These are phyloP conservation scores for Sesamia inferens DNA, from an alignment of 2,888 invertebrate genomes.

Conservation along the genomic window DNA sequence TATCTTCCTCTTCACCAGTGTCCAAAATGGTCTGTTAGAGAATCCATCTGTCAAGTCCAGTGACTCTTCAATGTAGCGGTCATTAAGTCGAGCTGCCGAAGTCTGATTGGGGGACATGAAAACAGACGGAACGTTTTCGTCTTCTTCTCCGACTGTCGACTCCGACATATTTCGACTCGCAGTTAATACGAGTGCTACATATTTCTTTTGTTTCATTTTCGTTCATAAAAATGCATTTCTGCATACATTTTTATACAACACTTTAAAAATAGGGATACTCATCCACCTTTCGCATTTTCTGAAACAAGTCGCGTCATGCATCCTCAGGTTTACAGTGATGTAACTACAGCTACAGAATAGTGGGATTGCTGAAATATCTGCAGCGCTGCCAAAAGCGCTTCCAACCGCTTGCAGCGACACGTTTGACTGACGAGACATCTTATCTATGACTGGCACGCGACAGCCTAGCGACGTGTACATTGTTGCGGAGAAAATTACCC, in stretches of 20 bases:
- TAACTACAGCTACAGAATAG: conserved; percentile 50
- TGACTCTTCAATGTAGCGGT: too few relatives aligned
- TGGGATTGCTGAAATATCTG: conserved; percentile 56
- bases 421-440: conserved; percentile 57
- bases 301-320: background rate
- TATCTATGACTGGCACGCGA: conserved; percentile 56
- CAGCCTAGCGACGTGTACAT: conserved; percentile 22
- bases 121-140: background rate
- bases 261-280: background rate
- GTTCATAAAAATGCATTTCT: background rate
- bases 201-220: background rate
- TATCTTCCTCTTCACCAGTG: background rate
- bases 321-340: conserved; percentile 41
- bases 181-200: background rate
- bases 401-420: conserved; percentile 50
- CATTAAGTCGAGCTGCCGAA: background rate
- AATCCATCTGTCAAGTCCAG: background rate
- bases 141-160: too few relatives aligned
- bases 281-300: background rate
- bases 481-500: conserved; percentile 28
- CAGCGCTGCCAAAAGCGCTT: conserved; percentile 54
- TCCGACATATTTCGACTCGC: background rate
- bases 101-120: background rate
- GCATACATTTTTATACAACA: too few relatives aligned
- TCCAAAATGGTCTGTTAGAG: background rate